A percentile compares a stretch with the other conserved stretches of the same genome.
Evolutionary conservation across 2,797 vertebrate species (phyloP).

Genomic region (Cryptoprocta ferox): DNA sequence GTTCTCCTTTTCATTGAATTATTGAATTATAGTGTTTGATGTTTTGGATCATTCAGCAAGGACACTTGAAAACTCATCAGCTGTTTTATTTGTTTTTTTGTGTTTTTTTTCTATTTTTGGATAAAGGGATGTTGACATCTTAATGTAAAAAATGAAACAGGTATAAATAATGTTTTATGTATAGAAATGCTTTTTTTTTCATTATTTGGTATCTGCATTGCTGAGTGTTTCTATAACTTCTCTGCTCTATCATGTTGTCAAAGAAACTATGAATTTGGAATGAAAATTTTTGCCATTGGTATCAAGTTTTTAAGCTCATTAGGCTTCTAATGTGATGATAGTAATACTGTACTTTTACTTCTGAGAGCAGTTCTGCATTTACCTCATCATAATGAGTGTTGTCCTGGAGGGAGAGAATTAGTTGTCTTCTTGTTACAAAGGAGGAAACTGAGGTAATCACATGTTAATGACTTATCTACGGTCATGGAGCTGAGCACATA

Average conservation of each 20-base stretch:
- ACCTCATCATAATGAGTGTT: neutral
- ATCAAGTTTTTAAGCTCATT: neutral
- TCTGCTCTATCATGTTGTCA: neutral
- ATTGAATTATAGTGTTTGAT: conserved; percentile 20
- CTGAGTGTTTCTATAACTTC: neutral
- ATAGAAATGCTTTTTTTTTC: conserved; percentile 53
- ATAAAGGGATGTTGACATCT: conserved; percentile 65
- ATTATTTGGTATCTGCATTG: conserved; percentile 46
- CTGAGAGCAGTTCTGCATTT: neutral
- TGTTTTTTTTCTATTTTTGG: conserved; percentile 55
- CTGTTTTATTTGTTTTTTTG: conserved; percentile 35
- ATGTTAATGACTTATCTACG: neutral
- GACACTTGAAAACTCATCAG: conserved; percentile 59
- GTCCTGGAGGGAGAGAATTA: neutral
- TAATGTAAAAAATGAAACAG: conserved; percentile 65
- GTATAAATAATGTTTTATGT: conserved; percentile 66
- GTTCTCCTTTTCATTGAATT: neutral
- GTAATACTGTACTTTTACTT: neutral
- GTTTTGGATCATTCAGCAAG: conserved; percentile 43
- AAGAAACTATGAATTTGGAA: conserved; percentile 33
- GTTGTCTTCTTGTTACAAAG: neutral
- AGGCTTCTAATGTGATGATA: neutral
- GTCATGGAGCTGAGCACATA: neutral
- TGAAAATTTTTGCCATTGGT: neutral
- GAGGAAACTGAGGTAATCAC: neutral